Evolutionary conservation across 1,140 invertebrate genomes (phyloP).

Genomic region (Coelopa frigida): DNA sequence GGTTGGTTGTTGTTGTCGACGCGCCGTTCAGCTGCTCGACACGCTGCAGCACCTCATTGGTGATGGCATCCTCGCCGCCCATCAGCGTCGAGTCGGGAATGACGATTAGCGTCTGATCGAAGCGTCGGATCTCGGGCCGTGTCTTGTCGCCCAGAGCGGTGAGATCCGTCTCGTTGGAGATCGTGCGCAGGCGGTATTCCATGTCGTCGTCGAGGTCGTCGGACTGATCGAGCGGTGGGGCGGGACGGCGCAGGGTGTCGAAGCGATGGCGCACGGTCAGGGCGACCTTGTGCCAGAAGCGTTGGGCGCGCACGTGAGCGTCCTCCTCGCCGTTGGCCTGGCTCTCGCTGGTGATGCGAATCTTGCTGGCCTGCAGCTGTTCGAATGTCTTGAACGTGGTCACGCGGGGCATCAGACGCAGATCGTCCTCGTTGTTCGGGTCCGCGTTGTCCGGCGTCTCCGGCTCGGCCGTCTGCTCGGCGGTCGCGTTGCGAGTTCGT

Average conservation of each 20-base stretch:
- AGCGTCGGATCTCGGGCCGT: no score
- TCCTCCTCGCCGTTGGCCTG: not conserved
- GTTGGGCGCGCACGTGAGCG: not conserved
- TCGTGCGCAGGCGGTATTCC: not conserved
- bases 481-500: not conserved
- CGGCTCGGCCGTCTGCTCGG: not conserved
- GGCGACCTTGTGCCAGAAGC: slow-evolving; percentile 5
- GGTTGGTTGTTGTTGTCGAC: not conserved
- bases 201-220: not conserved
- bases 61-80: no score
- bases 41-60: not conserved
- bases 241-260: not conserved
- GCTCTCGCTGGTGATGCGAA: not conserved
- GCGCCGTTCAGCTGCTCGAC: slow-evolving; percentile 2
- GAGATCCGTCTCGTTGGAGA: slow-evolving; percentile 8
- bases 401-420: not conserved
- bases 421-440: not conserved
- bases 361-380: not conserved
- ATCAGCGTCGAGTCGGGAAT: no score
- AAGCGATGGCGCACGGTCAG: not conserved
- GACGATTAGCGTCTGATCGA: no score
- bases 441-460: not conserved
- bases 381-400: not conserved
- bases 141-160: no score
- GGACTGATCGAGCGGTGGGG: no score